Evolutionary conservation across 1,140 invertebrate species (phyloP), one percentile per base, ranked within the genome.

Genomic region (Callitettix versicolor): DNA sequence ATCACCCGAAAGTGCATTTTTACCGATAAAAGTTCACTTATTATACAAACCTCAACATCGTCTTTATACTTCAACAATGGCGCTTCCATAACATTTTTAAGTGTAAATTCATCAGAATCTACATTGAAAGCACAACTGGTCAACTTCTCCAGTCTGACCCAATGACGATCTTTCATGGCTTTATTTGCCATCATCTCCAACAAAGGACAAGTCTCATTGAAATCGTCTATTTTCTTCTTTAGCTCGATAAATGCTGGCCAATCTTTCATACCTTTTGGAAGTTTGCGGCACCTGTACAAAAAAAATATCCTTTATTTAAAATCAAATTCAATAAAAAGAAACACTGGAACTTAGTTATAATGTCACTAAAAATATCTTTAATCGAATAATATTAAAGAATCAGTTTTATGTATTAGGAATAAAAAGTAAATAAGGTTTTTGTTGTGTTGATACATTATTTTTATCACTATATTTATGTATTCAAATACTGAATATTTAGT

Each of bases 141-240:
- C 5, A 86, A 65, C 33, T 81, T 78, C 15, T 82, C 80, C 55
- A 94, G 75, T 63, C 84, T 75, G 56, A 81, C 74, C 91, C 91
- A 95, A 71, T 94, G 91, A 34, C 90, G 73, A 11, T 84, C 79
- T 69, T 91, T 91, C 88, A 94, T 91, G 1, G 88, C 81, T 67
- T 87, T 88, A 65, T 91, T 87, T 0, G 88, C 84, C 90, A 95
- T 93, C 56, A 93, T 65, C 66, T 92, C 88, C 12, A 94, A 71
- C 15, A 94, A 66, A 0, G 90, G 90, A 64, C 88, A 90, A 51
- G 84, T 88, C 65, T 91, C 85, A 65, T 85, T 91, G 64, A 94
- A 93, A 62, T 93, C 88, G 58, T 92, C 88, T 59, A 95, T 91
- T 67, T 87, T 91, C 59, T 86, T 87, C 60, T 89, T 91, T 44